Conservation (phyloP, 2,113 vertebrate species). For the Garra rufa region DNA sequence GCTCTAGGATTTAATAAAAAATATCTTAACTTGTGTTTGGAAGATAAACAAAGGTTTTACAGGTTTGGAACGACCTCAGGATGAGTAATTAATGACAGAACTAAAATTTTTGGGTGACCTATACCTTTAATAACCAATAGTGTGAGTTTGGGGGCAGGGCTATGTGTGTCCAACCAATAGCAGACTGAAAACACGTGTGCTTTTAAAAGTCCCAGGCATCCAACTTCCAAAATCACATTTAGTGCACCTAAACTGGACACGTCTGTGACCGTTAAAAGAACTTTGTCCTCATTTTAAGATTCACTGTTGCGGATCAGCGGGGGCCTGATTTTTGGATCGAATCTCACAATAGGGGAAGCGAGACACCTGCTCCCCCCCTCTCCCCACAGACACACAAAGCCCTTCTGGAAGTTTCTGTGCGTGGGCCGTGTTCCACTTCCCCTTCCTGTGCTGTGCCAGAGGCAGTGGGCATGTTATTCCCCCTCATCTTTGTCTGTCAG, state of each 20-base stretch:
- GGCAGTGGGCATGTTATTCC: constrained; percentile 35
- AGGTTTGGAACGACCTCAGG: neutral
- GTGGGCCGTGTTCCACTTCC: constrained; percentile 44
- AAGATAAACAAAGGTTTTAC: neutral
- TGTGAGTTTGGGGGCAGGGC: neutral
- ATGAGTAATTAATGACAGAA: neutral
- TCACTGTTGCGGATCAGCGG: neutral
- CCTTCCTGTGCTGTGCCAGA: constrained; percentile 41
- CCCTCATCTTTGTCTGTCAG: constrained; percentile 39
- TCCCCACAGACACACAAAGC: constrained; percentile 35
- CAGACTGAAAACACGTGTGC: neutral
- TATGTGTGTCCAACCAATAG: neutral
- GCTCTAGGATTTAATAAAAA: no score
- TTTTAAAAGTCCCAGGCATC: neutral
- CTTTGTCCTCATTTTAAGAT: constrained; percentile 40
- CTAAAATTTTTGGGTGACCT: neutral
- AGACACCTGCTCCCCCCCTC: constrained; percentile 45
- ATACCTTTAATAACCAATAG: neutral
- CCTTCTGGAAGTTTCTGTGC: constrained; percentile 49
- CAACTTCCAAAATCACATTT: neutral
- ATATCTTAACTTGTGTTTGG: no score
- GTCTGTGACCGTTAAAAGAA: constrained; percentile 16
- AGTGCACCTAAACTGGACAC: neutral
- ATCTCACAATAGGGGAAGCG: constrained; percentile 22
- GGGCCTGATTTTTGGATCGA: constrained; percentile 20